These are phyloP conservation scores for Leptopterna dolabrata DNA, from an alignment of 2,888 invertebrate genomes.

Conservation along the genomic window DNA sequence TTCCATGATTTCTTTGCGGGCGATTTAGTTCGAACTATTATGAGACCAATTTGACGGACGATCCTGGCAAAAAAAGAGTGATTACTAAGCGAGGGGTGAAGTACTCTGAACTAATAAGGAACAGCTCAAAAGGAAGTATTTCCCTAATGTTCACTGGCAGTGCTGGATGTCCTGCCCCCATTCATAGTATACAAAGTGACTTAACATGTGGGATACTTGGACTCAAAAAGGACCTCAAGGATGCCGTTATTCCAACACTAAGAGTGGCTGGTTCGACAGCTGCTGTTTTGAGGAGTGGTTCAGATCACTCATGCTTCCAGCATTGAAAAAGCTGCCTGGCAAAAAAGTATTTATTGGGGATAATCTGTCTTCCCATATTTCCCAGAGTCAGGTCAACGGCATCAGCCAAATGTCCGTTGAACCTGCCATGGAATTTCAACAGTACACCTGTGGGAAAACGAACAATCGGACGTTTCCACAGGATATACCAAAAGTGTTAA, in stretches of 20 bases:
- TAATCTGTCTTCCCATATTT: neutral
- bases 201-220: neutral
- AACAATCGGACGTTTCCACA: too few species aligned
- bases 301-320: neutral
- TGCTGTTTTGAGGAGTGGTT: neutral
- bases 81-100: neutral
- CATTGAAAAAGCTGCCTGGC: neutral
- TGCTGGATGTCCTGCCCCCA: neutral
- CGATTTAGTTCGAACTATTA: too few species aligned
- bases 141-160: neutral
- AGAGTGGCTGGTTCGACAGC: neutral
- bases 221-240: neutral
- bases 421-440: too few species aligned
- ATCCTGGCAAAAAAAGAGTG: neutral
- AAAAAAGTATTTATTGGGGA: neutral
- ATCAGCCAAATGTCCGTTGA: too few species aligned
- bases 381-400: too few species aligned
- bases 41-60: neutral
- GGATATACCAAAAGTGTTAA: too few species aligned
- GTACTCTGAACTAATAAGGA: slow-evolving; percentile 56
- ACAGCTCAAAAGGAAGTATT: neutral
- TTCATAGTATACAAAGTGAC: neutral
- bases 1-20: too few species aligned
- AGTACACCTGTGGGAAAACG: too few species aligned
- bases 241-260: neutral